phyloP scores from a whole-genome alignment of 2,888 invertebrate genomes.

The Xylophagus ater region DNA sequence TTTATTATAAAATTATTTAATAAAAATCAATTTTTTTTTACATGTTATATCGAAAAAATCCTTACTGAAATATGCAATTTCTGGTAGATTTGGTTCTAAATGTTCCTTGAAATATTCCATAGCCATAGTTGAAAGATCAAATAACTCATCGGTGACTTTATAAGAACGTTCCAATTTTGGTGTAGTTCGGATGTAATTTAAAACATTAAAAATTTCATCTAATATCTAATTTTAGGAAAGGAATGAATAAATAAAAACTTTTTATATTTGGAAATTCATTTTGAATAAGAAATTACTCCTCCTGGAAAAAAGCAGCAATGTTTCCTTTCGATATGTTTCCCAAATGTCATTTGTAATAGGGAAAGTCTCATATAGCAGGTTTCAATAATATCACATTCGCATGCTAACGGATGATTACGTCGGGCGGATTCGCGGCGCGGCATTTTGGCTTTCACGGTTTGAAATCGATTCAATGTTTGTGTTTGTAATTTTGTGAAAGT shows the following conservation, averaged over 20 bases:
- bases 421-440: constrained; percentile 80
- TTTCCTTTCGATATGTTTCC: constrained; percentile 86
- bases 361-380: constrained; percentile 87
- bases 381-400: constrained; percentile 87
- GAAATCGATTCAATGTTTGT: constrained; percentile 73
- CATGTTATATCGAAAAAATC: constrained; percentile 59
- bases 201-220: constrained; percentile 81
- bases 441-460: constrained; percentile 81
- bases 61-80: constrained; percentile 76
- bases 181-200: constrained; percentile 71
- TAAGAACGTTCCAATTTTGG: constrained; percentile 76
- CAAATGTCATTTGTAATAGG: constrained; percentile 85
- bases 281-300: constrained; percentile 50
- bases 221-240: too few species aligned
- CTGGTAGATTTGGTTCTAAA: constrained; percentile 79
- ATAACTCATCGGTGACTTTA: constrained; percentile 87
- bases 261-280: constrained; percentile 1
- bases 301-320: constrained; percentile 93
- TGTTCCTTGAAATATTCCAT: constrained; percentile 96
- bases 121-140: constrained; percentile 92
- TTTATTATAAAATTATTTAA: neutral
- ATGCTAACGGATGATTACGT: constrained; percentile 78
- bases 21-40: constrained; percentile 38
- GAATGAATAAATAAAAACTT: neutral
- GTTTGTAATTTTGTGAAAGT: constrained; percentile 78